These are phyloP conservation scores for Morinoia aosen DNA, from an alignment of 2,888 invertebrate genomes.

Conservation along the genomic window DNA sequence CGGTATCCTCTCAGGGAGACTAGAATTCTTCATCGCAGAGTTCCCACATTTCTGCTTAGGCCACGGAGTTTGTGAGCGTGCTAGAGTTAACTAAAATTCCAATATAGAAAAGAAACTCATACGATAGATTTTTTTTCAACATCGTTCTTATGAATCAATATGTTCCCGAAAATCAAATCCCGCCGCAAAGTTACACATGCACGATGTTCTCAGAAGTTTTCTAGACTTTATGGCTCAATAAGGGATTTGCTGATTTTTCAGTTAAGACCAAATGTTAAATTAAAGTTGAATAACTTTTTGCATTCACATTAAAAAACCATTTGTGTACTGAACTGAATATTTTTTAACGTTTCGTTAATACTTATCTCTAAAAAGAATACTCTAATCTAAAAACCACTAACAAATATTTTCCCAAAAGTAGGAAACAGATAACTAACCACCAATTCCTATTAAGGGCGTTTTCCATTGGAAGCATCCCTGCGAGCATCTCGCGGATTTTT, in stretches of 20 bases:
- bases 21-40: not conserved
- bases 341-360: not conserved
- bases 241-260: not conserved
- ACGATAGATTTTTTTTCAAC: not conserved
- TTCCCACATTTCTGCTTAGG: not conserved
- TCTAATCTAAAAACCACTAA: not conserved
- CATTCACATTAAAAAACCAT: not conserved
- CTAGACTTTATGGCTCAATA: too few species aligned
- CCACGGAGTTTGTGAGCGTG: not conserved
- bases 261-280: not conserved
- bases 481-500: not conserved
- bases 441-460: not conserved
- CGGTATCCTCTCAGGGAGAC: not conserved
- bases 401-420: too few species aligned
- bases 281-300: not conserved
- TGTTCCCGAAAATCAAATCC: not conserved
- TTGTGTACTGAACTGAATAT: not conserved
- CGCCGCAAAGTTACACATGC: too few species aligned
- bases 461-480: not conserved
- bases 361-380: not conserved
- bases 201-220: too few species aligned
- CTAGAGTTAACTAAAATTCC: not conserved
- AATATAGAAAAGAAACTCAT: not conserved
- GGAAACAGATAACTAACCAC: not conserved
- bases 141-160: not conserved